Conservation (phyloP, 1,140 invertebrate genomes). For the Lepidotrigona ventralis region DNA sequence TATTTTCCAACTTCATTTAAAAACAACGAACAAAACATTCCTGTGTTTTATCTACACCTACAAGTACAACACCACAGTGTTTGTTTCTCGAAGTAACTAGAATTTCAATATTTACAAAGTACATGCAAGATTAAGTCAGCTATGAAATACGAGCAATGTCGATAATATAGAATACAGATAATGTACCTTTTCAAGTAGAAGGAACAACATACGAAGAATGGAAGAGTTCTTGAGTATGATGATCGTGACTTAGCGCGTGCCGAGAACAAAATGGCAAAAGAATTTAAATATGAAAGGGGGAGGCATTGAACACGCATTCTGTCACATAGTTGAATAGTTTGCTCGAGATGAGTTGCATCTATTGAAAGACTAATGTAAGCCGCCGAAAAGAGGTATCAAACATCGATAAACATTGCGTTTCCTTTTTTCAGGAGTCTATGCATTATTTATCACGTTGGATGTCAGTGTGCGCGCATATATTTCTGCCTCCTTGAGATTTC, state of each 20-base stretch:
- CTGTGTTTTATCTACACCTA: no score
- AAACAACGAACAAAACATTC: no score
- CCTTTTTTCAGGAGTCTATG: neutral
- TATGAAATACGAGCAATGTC: neutral
- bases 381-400: neutral
- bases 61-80: neutral
- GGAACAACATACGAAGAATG: neutral
- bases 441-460: constrained; percentile 12
- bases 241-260: neutral
- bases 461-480: neutral
- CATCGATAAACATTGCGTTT: neutral
- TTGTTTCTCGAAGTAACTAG: neutral
- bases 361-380: no score
- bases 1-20: no score
- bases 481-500: neutral
- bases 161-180: neutral
- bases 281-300: constrained; percentile 4
- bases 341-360: neutral
- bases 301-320: neutral
- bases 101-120: neutral
- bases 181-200: neutral
- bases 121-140: neutral
- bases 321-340: neutral
- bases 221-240: neutral
- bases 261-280: neutral